These are phyloP conservation scores for Festucalex cinctus DNA, from an alignment of 2,113 vertebrate genomes.

Conservation along the genomic window DNA sequence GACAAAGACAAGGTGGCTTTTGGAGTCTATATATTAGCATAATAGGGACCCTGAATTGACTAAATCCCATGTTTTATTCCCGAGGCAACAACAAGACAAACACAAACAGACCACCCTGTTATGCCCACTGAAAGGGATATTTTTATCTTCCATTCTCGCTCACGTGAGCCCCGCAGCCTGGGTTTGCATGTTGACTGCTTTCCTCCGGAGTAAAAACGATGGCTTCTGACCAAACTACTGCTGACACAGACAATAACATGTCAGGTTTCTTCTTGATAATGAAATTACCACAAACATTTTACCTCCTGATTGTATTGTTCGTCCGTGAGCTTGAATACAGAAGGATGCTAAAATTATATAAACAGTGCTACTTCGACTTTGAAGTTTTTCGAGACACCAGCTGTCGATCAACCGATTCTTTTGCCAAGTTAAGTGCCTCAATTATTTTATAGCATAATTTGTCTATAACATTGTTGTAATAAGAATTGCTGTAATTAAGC, in stretches of 20 bases:
- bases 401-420: too few relatives aligned
- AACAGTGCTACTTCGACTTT: too few relatives aligned
- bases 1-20: conserved; percentile 49
- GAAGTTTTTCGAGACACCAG: too few relatives aligned
- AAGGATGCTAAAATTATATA: too few relatives aligned
- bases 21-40: conserved; percentile 48
- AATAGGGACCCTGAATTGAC: conserved; percentile 47
- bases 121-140: conserved; percentile 27
- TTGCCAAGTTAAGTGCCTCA: too few relatives aligned
- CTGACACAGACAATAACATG: conserved; percentile 41
- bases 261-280: not conserved
- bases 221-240: conserved; percentile 28
- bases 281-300: not conserved
- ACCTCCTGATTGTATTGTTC: not conserved
- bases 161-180: conserved; percentile 29
- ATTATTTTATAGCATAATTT: too few relatives aligned
- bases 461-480: too few relatives aligned
- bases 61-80: conserved; percentile 52
- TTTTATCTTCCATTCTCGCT: conserved; percentile 24
- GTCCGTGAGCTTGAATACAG: not conserved
- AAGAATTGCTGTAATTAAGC: too few relatives aligned
- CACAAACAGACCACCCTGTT: conserved; percentile 53
- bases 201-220: conserved; percentile 50
- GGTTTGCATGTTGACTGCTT: conserved; percentile 35
- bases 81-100: conserved; percentile 53